Evolutionary conservation across 2,113 vertebrate species (phyloP), one percentile per base, ranked within the genome.

Genomic region (Anoura caudifer): DNA sequence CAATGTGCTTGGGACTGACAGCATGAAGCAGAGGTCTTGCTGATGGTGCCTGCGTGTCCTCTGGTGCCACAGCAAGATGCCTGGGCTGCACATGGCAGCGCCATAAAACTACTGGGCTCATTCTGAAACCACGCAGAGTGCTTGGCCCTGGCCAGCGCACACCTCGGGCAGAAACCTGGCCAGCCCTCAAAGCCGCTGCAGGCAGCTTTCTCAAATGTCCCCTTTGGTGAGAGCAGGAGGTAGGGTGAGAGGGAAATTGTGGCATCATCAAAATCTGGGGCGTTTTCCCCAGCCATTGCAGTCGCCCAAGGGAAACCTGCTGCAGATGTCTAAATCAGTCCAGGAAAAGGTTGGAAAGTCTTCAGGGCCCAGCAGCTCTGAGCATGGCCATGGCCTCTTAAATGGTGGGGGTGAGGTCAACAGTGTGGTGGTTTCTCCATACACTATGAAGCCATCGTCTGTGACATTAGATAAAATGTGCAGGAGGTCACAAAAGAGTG

Each of bases 1-100:
- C 47, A 16, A 6, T 2, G 4, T 43, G 31, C 59, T 20, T n/a
- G 67, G 38, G 38, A 16, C 28, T 8, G 41, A 19, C 38, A 28
- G 56, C 12, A 3, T 0, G 3, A 7, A 1, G n/a, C 41, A 24
- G 75, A 24, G 2, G 16, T 36, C 43, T 56, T 54, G 79, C 61
- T 14, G 31, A 7, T 5, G 28, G 56, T 15, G 7, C 1, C 0
- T 12, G 15, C 22, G 1, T 1, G 2, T 41, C n/a, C 69, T 14
- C 17, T 26, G 54, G 50, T 72, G 24, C 43, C 38, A 7, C 38
- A 45, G 79, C 54, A 4, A 79, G 61, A 11, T 0, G 12, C 47
- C 61, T 2, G 41, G 20, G 10, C 63, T 14, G n/a, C 81, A 10
- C 2, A 20, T 2, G 5, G 52, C 59, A 6, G 0, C 24, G 3